These are phyloP conservation scores for Platygyra sinensis DNA, from an alignment of 64 coral and sea anemone species.

Conservation along the genomic window DNA sequence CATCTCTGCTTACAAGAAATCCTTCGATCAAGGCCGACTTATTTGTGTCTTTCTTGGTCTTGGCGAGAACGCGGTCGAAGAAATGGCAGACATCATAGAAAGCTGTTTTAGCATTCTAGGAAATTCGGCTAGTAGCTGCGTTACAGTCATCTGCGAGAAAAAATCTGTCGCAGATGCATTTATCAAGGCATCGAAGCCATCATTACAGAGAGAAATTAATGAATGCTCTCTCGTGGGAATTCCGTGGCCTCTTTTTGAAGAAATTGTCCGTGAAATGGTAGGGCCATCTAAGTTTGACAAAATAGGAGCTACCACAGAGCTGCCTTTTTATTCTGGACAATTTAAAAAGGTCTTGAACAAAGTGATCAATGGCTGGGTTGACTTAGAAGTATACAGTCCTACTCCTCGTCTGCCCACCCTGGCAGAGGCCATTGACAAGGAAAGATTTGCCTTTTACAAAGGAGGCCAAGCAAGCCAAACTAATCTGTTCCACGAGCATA, in stretches of 20 bases:
- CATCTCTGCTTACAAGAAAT: constrained; percentile 4
- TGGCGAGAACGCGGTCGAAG: not conserved
- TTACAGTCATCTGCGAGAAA: constrained; percentile 15
- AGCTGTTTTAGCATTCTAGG: constrained; percentile 37
- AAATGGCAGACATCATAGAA: constrained; percentile 61
- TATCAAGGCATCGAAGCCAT: constrained; percentile 4
- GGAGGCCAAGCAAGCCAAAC: constrained; percentile 23
- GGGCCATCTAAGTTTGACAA: constrained; percentile 38
- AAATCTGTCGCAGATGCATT: not conserved
- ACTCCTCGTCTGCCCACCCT: constrained; percentile 23
- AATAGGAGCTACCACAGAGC: constrained; percentile 37
- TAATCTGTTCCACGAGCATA: constrained; percentile 38
- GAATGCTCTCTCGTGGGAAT: constrained; percentile 49
- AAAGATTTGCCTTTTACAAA: constrained; percentile 45
- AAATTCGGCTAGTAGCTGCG: not conserved
- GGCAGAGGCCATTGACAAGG: constrained; percentile 23
- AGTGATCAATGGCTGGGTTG: constrained; percentile 38
- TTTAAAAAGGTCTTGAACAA: constrained; percentile 41
- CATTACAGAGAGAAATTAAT: not conserved
- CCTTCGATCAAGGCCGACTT: not conserved
- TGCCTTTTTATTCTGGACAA: constrained; percentile 15
- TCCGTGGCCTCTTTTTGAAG: constrained; percentile 1
- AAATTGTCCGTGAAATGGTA: constrained; percentile 46
- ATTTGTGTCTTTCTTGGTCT: not conserved
- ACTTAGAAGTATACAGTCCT: constrained; percentile 68